Conservation (phyloP, 2,888 invertebrate species). For the Orthosia gracilis region DNA sequence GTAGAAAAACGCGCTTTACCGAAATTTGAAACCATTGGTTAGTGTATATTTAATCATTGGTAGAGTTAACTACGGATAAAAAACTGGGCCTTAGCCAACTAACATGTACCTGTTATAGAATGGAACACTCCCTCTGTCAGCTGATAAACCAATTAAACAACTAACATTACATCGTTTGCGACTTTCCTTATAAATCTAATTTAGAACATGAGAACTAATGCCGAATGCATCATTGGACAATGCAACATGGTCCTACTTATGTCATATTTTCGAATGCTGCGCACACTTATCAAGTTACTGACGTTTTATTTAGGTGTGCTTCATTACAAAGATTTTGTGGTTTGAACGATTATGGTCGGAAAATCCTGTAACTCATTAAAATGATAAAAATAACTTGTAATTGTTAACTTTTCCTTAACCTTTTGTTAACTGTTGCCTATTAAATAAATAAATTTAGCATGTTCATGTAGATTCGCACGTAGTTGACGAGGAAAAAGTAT, state of each 20-base stretch:
- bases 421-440: not conserved
- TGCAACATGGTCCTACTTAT: too few species aligned
- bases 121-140: not conserved
- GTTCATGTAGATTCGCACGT: constrained; percentile 22
- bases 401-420: constrained; percentile 44
- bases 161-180: not conserved
- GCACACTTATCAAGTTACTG: not conserved
- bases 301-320: not conserved
- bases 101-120: too few species aligned
- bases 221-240: not conserved
- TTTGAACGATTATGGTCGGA: not conserved
- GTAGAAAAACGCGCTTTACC: too few species aligned
- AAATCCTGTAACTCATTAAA: constrained; percentile 42
- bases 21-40: too few species aligned
- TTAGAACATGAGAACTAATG: not conserved
- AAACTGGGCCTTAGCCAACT: too few species aligned
- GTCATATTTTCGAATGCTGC: not conserved
- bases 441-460: not conserved
- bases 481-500: not conserved
- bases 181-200: constrained; percentile 5
- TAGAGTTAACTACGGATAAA: too few species aligned
- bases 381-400: constrained; percentile 22
- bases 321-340: not conserved
- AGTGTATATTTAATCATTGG: too few species aligned
- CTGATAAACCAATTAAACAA: not conserved